Percentiles rank a stretch among this genome's conserved stretches.
phyloP scores from a whole-genome alignment of 2,888 invertebrate species.

The Lepidonotus clava region DNA sequence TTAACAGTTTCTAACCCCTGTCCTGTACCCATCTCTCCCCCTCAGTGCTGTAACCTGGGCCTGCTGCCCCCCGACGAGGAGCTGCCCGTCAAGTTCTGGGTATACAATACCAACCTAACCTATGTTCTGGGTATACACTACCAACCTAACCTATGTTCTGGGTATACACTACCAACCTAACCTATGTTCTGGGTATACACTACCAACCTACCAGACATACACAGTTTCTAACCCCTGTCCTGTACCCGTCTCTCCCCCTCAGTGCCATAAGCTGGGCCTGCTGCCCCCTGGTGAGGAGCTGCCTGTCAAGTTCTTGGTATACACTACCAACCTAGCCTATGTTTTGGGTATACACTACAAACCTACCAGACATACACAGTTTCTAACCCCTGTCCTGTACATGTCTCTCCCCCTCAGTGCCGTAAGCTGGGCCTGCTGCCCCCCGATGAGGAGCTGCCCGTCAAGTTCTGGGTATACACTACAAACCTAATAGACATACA shows the following conservation, averaged over 20 bases:
- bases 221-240: not conserved
- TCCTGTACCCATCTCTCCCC: slow-evolving; percentile 41
- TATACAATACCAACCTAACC: too few species aligned
- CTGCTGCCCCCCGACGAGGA: slow-evolving; percentile 94
- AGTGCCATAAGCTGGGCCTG: slow-evolving; percentile 91
- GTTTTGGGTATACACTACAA: too few species aligned
- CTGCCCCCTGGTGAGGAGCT: slow-evolving; percentile 92
- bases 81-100: slow-evolving; percentile 87
- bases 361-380: too few species aligned
- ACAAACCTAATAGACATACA: too few species aligned
- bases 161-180: too few species aligned
- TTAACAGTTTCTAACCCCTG: not conserved
- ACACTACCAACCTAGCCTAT: too few species aligned
- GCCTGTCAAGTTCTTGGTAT: too few species aligned
- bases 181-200: too few species aligned
- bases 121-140: too few species aligned
- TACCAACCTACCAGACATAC: too few species aligned
- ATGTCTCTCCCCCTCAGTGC: slow-evolving; percentile 76
- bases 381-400: not conserved
- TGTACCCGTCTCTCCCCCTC: slow-evolving; percentile 59
- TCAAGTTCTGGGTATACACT: slow-evolving; percentile 89
- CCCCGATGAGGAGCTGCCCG: slow-evolving; percentile 90
- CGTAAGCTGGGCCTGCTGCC: slow-evolving; percentile 95
- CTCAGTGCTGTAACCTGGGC: slow-evolving; percentile 89
- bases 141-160: too few species aligned